Evolutionary conservation across 2,113 vertebrate genomes (phyloP).

Genomic region (Hiodon tergisus): DNA sequence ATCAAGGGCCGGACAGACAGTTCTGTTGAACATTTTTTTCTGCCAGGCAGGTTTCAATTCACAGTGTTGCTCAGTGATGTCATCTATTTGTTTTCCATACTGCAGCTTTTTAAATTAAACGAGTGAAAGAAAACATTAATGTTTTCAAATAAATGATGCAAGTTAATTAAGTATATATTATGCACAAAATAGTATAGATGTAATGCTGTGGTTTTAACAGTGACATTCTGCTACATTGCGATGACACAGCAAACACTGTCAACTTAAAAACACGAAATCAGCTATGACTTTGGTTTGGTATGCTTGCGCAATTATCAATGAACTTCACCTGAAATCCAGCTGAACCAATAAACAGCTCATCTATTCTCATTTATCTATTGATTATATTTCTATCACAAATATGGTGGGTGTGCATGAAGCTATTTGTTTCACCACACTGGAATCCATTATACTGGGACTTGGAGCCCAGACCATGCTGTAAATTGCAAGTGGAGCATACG

Average conservation of each 20-base stretch:
- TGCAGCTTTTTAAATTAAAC: background rate
- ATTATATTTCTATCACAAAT: background rate
- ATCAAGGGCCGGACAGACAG: too few relatives aligned
- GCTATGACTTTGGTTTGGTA: background rate
- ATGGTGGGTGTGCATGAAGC: background rate
- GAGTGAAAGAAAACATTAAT: too few relatives aligned
- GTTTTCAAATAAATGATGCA: too few relatives aligned
- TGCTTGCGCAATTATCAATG: background rate
- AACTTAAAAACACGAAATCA: background rate
- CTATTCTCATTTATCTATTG: background rate
- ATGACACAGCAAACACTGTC: background rate
- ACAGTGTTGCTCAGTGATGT: background rate
- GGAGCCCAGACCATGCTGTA: background rate
- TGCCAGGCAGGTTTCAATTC: background rate
- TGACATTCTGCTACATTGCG: too few relatives aligned
- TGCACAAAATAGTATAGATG: too few relatives aligned
- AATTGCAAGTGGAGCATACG: background rate
- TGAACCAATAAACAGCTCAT: background rate
- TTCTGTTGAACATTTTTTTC: too few relatives aligned
- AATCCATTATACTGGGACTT: slow-evolving; percentile 1
- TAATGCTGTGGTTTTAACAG: too few relatives aligned
- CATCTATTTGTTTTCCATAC: too few relatives aligned
- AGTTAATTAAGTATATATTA: too few relatives aligned
- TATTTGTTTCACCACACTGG: slow-evolving; percentile 3
- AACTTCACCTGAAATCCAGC: background rate